phyloP scores from a whole-genome alignment of 1,140 invertebrate species.

The Hylaeus volcanicus region DNA sequence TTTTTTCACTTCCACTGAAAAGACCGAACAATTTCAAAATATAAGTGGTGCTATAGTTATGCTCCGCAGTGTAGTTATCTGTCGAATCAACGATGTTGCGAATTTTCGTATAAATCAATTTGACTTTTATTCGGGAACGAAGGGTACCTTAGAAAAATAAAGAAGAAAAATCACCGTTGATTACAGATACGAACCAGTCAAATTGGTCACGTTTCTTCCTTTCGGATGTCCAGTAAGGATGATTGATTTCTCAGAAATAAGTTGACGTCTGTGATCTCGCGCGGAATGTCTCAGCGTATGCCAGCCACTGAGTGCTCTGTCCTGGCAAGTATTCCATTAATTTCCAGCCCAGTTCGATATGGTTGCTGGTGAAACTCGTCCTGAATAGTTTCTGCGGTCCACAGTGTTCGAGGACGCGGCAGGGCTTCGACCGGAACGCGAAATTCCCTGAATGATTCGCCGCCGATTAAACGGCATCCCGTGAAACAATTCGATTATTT shows the following conservation, averaged over 20 bases:
- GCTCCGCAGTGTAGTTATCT: no score
- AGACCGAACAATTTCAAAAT: no score
- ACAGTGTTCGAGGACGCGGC: constrained; percentile 10
- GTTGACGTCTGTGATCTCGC: neutral
- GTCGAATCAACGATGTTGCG: no score
- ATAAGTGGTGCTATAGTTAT: no score
- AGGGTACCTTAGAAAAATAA: no score
- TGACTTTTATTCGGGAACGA: no score
- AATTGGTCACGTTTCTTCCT: no score
- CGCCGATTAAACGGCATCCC: neutral
- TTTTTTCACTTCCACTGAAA: no score
- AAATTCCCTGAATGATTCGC: constrained; percentile 34
- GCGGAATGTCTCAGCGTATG: constrained; percentile 21
- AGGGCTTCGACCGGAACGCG: neutral
- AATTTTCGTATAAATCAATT: no score
- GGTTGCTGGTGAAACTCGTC: constrained; percentile 47
- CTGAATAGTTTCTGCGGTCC: constrained; percentile 52
- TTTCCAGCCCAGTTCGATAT: constrained; percentile 30
- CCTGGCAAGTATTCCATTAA: constrained; percentile 55
- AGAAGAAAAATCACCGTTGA: no score
- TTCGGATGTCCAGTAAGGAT: neutral
- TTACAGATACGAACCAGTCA: no score
- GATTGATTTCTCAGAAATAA: constrained; percentile 1
- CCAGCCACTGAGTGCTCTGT: constrained; percentile 11
- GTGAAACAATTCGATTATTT: constrained; percentile 30